phyloP scores from a whole-genome alignment of 2,113 vertebrate genomes.

The Dascyllus trimaculatus region DNA sequence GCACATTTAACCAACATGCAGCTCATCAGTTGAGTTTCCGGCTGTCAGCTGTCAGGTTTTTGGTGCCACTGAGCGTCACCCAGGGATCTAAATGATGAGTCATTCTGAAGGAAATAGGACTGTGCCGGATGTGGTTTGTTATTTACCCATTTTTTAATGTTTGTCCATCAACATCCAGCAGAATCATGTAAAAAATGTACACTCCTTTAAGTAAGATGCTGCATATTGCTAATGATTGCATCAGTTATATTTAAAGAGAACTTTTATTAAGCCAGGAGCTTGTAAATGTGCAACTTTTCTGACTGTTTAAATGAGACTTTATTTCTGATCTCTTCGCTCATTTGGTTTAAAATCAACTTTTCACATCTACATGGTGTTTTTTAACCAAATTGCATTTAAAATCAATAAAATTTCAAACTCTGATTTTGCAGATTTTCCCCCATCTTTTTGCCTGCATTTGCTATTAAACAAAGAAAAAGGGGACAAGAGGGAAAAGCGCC shows the following conservation, averaged over 20 bases:
- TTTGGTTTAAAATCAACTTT: slow-evolving; percentile 4
- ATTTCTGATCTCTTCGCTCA: slow-evolving; percentile 9
- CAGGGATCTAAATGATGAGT: background rate
- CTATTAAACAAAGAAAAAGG: slow-evolving; percentile 17
- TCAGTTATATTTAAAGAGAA: background rate
- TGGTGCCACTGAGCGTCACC: slow-evolving; percentile 27
- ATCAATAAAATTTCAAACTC: slow-evolving; percentile 61
- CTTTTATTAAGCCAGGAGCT: background rate
- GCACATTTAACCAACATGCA: background rate
- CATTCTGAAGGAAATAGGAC: background rate
- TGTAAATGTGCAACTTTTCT: slow-evolving; percentile 16
- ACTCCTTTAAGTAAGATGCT: background rate
- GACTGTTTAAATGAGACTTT: background rate
- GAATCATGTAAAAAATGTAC: slow-evolving; percentile 1
- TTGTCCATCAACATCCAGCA: background rate
- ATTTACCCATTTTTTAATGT: background rate
- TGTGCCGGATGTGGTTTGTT: background rate
- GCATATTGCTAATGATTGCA: background rate
- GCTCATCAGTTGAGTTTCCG: background rate
- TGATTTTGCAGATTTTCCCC: background rate
- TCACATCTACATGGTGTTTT: slow-evolving; percentile 29
- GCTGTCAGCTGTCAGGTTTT: background rate
- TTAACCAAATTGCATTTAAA: slow-evolving; percentile 34
- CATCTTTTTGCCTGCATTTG: background rate
- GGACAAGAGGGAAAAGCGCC: slow-evolving; percentile 28